Evolutionary conservation across 2,797 vertebrate species (phyloP), one percentile per base, ranked within the genome.

Genomic region (Epinephelus coioides): DNA sequence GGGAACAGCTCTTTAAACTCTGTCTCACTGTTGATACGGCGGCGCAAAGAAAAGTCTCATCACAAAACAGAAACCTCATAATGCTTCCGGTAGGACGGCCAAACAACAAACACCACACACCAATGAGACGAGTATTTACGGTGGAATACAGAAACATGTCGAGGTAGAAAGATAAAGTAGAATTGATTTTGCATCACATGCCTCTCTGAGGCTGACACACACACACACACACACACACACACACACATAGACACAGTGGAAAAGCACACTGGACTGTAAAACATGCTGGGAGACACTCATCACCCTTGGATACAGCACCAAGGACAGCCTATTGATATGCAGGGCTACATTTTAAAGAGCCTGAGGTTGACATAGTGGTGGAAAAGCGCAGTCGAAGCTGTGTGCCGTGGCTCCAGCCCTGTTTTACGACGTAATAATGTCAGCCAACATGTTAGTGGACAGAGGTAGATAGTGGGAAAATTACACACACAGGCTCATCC

Each of bases 391-490:
- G 69, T 23, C 2, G 17, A 67, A 66, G 43, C n/a, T 84, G 89
- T 81, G 51, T 79, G 65, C 77, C 76, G 46, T 65, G 23, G 25
- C 78, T 78, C 49, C 68, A 23, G 25, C 49, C 71, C 47, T 67
- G 53, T 76, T 90, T 91, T 91, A 90, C 34, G 46, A 84, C 80
- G 62, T 85, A 77, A 86, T 89, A 87, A 84, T 81, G 64, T 62
- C 43, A 62, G 27, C 57, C 50, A 10, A 43, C 40, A 43, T 43
- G 40, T 53, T 73, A 84, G 65, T 80, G 63, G 83, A 81, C 64
- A 61, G 69, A 56, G 19, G 68, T 23, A 14, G 19, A 71, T 30
- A 47, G 40, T 1, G 27, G 76, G 65, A 27, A 84, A 83, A 88
- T 89, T 67, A 86, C 49, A 71, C 2, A 0, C 21, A 9, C 9